phyloP scores from a whole-genome alignment of 2,113 vertebrate species.

The Cephalopholis sonnerati region DNA sequence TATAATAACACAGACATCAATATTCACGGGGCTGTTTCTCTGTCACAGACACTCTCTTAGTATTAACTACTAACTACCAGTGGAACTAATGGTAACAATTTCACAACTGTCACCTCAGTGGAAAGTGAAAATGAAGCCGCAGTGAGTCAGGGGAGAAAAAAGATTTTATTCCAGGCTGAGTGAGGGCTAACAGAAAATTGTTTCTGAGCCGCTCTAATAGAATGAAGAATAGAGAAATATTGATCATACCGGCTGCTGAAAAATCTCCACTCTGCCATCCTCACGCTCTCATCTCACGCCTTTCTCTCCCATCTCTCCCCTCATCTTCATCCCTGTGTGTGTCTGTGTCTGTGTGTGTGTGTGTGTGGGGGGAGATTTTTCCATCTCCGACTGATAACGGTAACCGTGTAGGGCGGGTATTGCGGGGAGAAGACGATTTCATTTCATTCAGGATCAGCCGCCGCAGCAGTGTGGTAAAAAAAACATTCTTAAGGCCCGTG shows the following conservation, averaged over 20 bases:
- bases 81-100: conserved; percentile 22
- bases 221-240: conserved; percentile 75
- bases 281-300: conserved; percentile 47
- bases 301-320: conserved; percentile 43
- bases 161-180: conserved; percentile 54
- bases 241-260: conserved; percentile 66
- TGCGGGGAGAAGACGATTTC: conserved; percentile 44
- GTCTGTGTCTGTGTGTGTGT: conserved; percentile 13
- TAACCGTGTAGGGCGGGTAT: conserved; percentile 31
- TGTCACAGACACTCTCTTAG: not conserved
- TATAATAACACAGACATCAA: not conserved
- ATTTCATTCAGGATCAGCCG: conserved; percentile 64
- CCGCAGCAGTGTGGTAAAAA: conserved; percentile 22
- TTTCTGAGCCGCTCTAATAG: conserved; percentile 69
- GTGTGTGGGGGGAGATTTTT: conserved; percentile 34
- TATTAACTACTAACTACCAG: conserved; percentile 3
- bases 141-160: conserved; percentile 10
- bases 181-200: conserved; percentile 63
- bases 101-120: conserved; percentile 18
- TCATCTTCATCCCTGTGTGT: conserved; percentile 42
- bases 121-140: conserved; percentile 40
- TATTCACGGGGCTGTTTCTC: not conserved
- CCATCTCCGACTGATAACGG: conserved; percentile 54
- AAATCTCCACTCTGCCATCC: conserved; percentile 46
- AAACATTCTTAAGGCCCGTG: conserved; percentile 13